Evolutionary conservation across 1,140 invertebrate species (phyloP), one percentile per base, ranked within the genome.

Genomic region (Rhagoletis pomonella): DNA sequence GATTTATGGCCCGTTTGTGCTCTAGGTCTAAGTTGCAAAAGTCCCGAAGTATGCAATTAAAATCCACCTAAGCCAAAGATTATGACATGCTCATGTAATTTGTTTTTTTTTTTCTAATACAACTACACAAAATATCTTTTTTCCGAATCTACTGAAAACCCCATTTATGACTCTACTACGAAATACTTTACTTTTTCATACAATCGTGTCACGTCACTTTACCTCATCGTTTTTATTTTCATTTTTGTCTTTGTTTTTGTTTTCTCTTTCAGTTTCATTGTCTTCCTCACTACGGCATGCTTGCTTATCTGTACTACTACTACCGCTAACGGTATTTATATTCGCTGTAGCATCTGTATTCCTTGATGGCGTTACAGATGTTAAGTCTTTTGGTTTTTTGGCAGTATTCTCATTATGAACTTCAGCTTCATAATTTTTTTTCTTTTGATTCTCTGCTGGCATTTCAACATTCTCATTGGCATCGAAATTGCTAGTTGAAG

Each of bases 261-360:
- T 77, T 50, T 77, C 69, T n/a, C 14, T 77, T 50, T 77, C 67
- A 12, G 39, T 77, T 77, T 77, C 73, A 55, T 81, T 81, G n/a
- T 55, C 73, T 47, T 81, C 73, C 55, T 81, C n/a, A 81, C 47
- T 81, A 81, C 47, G 73, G 73, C n/a, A 55, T 81, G 47, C 47
- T 81, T 81, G 73, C 73, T 81, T 81, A 81, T 81, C 73, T 81
- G 47, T 81, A 58, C 73, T 81, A 81, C 39, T 55, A 14, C 73
- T 81, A 55, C 6, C 44, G 73, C 73, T 81, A 55, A 81, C 10
- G 47, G 47, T 58, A 55, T 55, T 29, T 81, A 1, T 29, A 29
- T 29, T 55, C 17, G 42, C 55, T 55, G 47, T 55, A 42, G n/a
- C 73, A 55, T 81, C 73, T 55, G 14, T 29, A 55, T 42, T 12